Evolutionary conservation across 2,888 invertebrate genomes (phyloP).

Genomic region (Limnephilus lunatus): DNA sequence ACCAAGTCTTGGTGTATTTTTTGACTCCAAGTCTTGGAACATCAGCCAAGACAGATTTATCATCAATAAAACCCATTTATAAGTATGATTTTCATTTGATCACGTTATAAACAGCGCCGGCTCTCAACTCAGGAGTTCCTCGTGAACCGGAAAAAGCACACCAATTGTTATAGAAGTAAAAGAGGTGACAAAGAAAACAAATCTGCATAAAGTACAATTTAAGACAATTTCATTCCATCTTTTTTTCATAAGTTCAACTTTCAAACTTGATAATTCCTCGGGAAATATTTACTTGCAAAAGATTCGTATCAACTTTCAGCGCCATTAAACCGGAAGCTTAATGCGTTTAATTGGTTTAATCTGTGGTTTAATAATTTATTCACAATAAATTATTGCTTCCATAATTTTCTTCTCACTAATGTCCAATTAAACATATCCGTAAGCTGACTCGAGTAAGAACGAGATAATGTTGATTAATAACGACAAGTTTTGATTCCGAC

Average conservation of each 20-base stretch:
- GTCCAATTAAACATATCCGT: neutral
- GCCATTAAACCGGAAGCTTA: neutral
- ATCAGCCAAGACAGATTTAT: too few species aligned
- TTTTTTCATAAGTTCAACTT: neutral
- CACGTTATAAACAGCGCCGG: too few species aligned
- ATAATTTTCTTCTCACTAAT: neutral
- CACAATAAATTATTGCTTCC: neutral
- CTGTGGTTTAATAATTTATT: neutral
- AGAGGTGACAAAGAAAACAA: too few species aligned
- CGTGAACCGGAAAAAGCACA: too few species aligned
- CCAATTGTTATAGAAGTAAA: too few species aligned
- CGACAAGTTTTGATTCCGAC: neutral
- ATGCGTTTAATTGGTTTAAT: neutral
- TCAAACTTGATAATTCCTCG: neutral
- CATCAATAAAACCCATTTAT: too few species aligned
- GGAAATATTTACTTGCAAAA: neutral
- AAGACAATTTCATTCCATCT: neutral
- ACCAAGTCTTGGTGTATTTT: too few species aligned
- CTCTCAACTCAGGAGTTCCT: too few species aligned
- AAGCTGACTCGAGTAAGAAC: neutral
- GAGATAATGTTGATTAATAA: neutral
- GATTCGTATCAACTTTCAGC: neutral
- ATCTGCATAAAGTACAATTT: neutral
- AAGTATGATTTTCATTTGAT: too few species aligned
- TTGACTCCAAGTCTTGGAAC: too few species aligned